Base-by-base conservation (phyloP, 2,113 vertebrate genomes). In the Synchiropus splendidus region DNA sequence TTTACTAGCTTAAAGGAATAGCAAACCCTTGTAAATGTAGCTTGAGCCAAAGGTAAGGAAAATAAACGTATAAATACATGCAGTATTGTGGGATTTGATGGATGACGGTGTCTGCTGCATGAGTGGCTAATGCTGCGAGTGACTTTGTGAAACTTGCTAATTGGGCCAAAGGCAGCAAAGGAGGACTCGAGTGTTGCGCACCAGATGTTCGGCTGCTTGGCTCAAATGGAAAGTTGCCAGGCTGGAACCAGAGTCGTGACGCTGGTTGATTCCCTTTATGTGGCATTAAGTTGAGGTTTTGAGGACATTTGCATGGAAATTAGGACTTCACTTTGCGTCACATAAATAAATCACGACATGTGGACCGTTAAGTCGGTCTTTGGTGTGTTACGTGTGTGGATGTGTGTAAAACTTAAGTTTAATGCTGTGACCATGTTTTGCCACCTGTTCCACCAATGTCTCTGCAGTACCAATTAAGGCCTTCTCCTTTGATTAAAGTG, bases 221-320 rank as follows among this genome's bases (percentile, higher is more conserved):
- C 58, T 67, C 38, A 51, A 62, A 58, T 64, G 70, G 72, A 78
- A 81, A 76, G 46, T 42, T 37, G 54, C 37, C 60, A 42, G 53
- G 54, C 50, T 76, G 63, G 66, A 75, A 57, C 54, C 44, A 36
- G 49, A 69, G 49, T 54, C 45, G 61, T 70, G 70, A 73, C 58
- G 75, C 56, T 37, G 58, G 47, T 55, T 42, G 48, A 64, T 56
- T 74, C 59, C 60, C 68, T 79, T 81, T 3, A 76, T 81, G 79
- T 81, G 74, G 79, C 58, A 57, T 55, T 56, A 45, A 57, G 64
- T 71, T 61, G 42, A 58, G 66, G 62, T 48, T 79, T 65, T 47
- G 12, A 46, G 65, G 69, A 54, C 54, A 18, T 64, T 68, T 51
- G 42, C 55, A 50, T 59, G 67, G 61, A 78, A 82, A 70, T 76